Evolutionary conservation across 2,113 vertebrate species (phyloP).

Genomic region (Ellobius talpinus): DNA sequence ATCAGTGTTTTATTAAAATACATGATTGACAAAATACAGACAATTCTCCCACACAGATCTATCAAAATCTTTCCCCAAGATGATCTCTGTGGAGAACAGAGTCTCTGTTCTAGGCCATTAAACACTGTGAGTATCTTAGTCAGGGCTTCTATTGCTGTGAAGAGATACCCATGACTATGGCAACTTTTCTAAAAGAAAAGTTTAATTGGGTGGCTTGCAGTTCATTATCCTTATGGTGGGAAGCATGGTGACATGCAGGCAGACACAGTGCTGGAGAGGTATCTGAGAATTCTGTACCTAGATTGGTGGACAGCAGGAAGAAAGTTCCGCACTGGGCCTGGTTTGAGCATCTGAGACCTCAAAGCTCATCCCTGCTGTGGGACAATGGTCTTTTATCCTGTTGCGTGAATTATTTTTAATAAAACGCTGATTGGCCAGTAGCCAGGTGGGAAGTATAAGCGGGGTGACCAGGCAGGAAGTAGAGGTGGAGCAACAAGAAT

Average conservation of each 20-base stretch:
- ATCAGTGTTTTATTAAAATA: too few relatives aligned
- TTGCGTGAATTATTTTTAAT: too few relatives aligned
- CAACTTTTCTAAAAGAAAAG: background rate
- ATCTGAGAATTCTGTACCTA: background rate
- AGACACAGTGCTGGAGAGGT: background rate
- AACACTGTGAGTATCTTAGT: background rate
- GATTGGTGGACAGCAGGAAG: background rate
- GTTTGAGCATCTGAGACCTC: background rate
- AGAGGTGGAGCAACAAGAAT: too few relatives aligned
- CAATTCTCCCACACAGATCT: too few relatives aligned
- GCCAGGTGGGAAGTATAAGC: too few relatives aligned
- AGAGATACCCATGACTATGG: background rate
- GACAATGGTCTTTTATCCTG: too few relatives aligned
- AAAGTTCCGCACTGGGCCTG: background rate
- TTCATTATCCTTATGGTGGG: background rate
- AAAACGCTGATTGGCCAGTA: too few relatives aligned
- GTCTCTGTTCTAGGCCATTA: background rate
- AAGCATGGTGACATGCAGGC: background rate
- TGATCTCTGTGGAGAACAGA: background rate
- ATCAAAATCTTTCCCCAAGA: slow-evolving; percentile 11
- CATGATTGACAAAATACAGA: too few relatives aligned
- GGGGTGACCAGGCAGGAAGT: too few relatives aligned
- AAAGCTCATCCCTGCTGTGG: background rate
- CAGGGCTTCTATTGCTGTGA: background rate
- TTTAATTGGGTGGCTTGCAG: background rate